Evolutionary conservation across 1,140 invertebrate genomes (phyloP).

Genomic region (Spodoptera litura): DNA sequence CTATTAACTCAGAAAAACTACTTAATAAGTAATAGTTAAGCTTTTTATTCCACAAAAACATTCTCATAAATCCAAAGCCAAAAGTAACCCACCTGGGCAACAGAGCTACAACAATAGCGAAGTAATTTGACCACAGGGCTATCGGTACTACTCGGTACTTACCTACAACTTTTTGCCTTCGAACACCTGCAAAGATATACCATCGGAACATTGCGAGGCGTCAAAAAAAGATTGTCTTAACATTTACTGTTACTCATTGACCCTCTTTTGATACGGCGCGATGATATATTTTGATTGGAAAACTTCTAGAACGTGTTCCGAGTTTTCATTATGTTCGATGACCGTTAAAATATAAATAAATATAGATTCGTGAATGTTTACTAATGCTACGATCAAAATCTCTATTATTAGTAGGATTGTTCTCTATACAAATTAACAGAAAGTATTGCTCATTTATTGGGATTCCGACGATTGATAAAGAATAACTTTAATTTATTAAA

Average conservation of each 20-base stretch:
- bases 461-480: no score
- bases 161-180: conserved; percentile 11
- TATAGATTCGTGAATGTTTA: not conserved
- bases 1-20: no score
- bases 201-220: conserved; percentile 4
- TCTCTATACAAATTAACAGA: no score
- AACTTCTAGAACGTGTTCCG: conserved; percentile 7
- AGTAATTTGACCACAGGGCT: conserved; percentile 3
- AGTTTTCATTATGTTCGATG: conserved; percentile 27
- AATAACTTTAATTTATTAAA: no score
- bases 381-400: no score
- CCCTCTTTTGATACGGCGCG: conserved; percentile 9
- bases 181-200: conserved; percentile 22
- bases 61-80: not conserved
- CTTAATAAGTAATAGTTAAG: no score
- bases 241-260: conserved; percentile 23
- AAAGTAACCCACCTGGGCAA: not conserved
- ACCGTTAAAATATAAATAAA: not conserved
- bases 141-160: conserved; percentile 8
- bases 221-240: conserved; percentile 27
- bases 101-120: not conserved
- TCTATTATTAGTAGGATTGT: no score
- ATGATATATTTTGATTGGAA: conserved; percentile 38
- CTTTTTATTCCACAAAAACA: not conserved
- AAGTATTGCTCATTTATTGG: no score